Base-by-base conservation (phyloP, 2,797 vertebrate genomes). In the Leptoclinus maculatus region DNA sequence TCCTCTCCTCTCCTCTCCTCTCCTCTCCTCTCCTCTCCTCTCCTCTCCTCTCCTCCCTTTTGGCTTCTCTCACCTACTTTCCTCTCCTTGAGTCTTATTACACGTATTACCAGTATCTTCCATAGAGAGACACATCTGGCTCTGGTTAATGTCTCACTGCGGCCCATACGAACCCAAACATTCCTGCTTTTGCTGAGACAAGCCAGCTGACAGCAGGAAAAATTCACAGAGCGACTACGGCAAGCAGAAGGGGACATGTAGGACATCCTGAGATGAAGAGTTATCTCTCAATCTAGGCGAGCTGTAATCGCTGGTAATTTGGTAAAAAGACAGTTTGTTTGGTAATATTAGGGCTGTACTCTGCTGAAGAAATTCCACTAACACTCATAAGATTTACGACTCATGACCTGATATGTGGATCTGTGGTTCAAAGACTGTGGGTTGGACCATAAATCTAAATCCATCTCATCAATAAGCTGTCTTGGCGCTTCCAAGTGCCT, bases 81-180 rank as follows among this genome's bases (percentile, higher is more conserved):
- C n/a, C 9, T 34, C 21, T 38, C 34, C 49, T 45, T 16, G 10
- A 38, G 13, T 49, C 45, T 47, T 8, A n/a, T 17, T 76, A 43
- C 29, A 6, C 23, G 60, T 70, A 14, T 56, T n/a, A 54, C 43
- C 38, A 65, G 60, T 53, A 23, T 70, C 63, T 74, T 73, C 71
- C 54, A 71, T 3, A 19, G 45, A 87, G 71, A 32, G n/a, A 88
- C 89, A 88, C 90, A 90, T 91, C 82, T 93, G 91, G 80, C 59
- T 85, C 27, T 2, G n/a, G 88, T 89, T 90, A 84, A 27, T 19
- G 70, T 69, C 59, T 66, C 60, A 60, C 64, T 82, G 74, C 7
- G 7, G 29, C 71, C 51, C 79, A 49, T 87, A 62, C 70, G 45
- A 79, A 79, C 73, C 80, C 75, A 82, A 85, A 88, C 84, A 85